Evolutionary conservation across 2,113 vertebrate genomes (phyloP), one percentile per base, ranked within the genome.

Genomic region (Ia io): DNA sequence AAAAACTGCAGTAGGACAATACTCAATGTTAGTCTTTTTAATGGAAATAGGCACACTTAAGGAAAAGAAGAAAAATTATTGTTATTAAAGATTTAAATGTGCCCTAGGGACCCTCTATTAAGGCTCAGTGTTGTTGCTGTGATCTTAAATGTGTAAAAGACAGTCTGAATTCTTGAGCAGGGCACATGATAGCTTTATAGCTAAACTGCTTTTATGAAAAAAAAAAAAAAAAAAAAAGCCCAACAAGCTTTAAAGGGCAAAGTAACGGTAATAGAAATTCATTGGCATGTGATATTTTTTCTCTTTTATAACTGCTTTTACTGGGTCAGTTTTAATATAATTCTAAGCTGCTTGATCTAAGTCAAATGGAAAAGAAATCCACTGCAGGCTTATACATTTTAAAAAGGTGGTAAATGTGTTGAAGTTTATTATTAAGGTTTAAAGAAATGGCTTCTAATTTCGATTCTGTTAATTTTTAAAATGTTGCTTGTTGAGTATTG

Each of bases 61-160:
- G 73, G 76, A 88, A 91, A 91, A 94, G 73, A 96, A 90, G 87
- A 95, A 96, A 93, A 95, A 93, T 44, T 79, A 53, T 97, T 97
- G 84, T 97, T 96, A 95, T 97, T 98, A 96, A 96, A 95, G 95
- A 96, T 95, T 96, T 97, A 95, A 96, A 85, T 97, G 85, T 94
- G 86, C 95, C 91, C 88, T 40, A 61, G 88, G 87, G 97, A 89
- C 59, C 49, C 67, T 90, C 56, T 97, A 53, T 96, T 95, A 98
- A 97, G 59, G 65, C 49, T 93, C 63, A 71, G 20, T 91, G 88
- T 90, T 97, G 61, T 97, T 95, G 22, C 95, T 96, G 17, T 96
- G 94, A 97, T 96, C 94, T 96, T 95, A 95, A 96, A 96, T 20
- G 8, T 94, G 90, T 97, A 96, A 94, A 93, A 96, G 92, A 97